Conservation (phyloP, 2,888 invertebrate species). For the Cheilosia scutellata region DNA sequence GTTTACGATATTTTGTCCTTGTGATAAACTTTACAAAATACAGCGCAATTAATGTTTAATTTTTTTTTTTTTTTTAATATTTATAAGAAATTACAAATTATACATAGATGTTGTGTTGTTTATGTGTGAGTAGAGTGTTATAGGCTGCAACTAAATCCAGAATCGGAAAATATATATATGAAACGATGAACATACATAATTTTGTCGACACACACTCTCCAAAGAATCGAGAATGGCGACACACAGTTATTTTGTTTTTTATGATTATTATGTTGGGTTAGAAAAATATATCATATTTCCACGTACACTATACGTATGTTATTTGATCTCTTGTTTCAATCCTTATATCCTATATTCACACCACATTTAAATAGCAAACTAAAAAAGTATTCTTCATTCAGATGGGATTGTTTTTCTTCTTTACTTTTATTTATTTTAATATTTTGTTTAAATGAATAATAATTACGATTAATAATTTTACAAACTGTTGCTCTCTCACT, state of each 20-base stretch:
- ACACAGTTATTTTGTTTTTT: slow-evolving; percentile 26
- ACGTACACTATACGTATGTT: slow-evolving; percentile 12
- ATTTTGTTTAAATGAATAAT: slow-evolving; percentile 42
- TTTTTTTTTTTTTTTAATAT: slow-evolving; percentile 18
- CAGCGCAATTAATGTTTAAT: slow-evolving; percentile 60
- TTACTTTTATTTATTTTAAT: slow-evolving; percentile 2
- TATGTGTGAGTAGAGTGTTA: slow-evolving; percentile 39
- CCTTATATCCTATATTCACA: slow-evolving; percentile 71
- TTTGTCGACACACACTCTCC: slow-evolving; percentile 15
- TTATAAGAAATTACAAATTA: slow-evolving; percentile 50
- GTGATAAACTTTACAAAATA: slow-evolving; percentile 60
- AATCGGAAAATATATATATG: slow-evolving; percentile 7
- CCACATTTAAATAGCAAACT: slow-evolving; percentile 57
- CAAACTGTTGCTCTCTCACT: slow-evolving; percentile 36
- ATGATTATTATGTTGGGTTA: slow-evolving; percentile 36
- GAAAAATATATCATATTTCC: slow-evolving; percentile 64
- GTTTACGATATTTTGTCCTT: slow-evolving; percentile 32
- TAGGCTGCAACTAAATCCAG: slow-evolving; percentile 47
- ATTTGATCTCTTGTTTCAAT: slow-evolving; percentile 24
- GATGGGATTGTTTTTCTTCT: slow-evolving; percentile 53
- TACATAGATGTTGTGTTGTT: slow-evolving; percentile 41
- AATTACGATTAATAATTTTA: slow-evolving; percentile 39
- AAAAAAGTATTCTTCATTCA: slow-evolving; percentile 44
- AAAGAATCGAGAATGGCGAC: slow-evolving; percentile 33
- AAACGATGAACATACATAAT: not conserved